phyloP scores from a whole-genome alignment of 2,888 invertebrate species.

The Alentia gelatinosa region DNA sequence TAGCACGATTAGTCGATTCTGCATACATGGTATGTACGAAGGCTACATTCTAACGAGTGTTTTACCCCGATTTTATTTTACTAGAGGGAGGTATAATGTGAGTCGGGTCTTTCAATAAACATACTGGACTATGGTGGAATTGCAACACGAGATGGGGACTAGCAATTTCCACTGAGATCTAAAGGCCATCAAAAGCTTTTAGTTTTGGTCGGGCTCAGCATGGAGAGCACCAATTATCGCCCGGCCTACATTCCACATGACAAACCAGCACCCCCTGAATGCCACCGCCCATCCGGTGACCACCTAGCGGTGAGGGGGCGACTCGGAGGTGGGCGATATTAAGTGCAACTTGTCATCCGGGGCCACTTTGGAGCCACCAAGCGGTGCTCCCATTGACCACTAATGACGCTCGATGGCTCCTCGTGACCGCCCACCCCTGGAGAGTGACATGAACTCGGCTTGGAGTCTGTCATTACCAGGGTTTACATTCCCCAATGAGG shows the following conservation, averaged over 20 bases:
- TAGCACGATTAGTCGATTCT: too few relatives aligned
- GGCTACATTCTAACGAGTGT: too few relatives aligned
- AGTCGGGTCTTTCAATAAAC: too few relatives aligned
- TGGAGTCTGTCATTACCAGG: neutral
- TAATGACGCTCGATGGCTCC: neutral
- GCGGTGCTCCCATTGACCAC: neutral
- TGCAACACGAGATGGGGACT: neutral
- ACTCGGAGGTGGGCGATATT: conserved; percentile 31
- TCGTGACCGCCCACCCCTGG: neutral
- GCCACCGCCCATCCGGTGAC: neutral
- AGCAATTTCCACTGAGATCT: neutral
- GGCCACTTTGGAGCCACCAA: conserved; percentile 12
- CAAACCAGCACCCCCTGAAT: neutral
- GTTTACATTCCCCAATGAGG: neutral
- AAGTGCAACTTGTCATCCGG: conserved; percentile 30
- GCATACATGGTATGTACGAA: too few relatives aligned
- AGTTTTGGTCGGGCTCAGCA: neutral
- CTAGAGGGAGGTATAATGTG: too few relatives aligned
- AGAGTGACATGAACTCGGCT: neutral
- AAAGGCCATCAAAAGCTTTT: neutral
- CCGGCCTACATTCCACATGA: neutral
- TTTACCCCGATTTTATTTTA: too few relatives aligned
- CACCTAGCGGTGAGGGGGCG: neutral
- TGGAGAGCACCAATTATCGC: neutral
- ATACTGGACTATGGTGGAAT: too few relatives aligned